Evolutionary conservation across 2,888 invertebrate genomes (phyloP), one percentile per base, ranked within the genome.

Genomic region (Netelia melanura): DNA sequence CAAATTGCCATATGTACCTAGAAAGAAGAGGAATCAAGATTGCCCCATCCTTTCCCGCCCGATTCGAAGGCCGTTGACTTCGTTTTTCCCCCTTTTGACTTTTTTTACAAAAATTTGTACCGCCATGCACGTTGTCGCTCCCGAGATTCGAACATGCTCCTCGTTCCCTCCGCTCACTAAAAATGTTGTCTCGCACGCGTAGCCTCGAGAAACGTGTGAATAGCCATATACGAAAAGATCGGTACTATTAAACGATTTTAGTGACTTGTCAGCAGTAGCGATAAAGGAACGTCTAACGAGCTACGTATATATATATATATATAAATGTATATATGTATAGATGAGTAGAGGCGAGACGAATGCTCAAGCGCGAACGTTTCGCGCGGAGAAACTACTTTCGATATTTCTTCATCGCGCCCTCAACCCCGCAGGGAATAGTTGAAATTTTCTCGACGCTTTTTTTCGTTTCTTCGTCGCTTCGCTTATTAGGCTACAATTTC

Each of bases 351-450:
- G 43, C 75, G 67, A 56, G 30, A 48, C 71, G 48, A 75, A 38
- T 38, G 54, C 70, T 10, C 48, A 38, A 38, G 72, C 58, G 43
- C 56, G 52, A 38, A 65, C 54, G 17, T 76, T 65, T 67, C 58
- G 54, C 43, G 52, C 43, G 25, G 76, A 43, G 54, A 76, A 87
- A 88, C 86, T 72, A 89, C 84, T 89, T 88, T 88, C 87, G 81
- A 87, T 89, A 86, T 90, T 89, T 87, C 87, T 81, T 86, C 88
- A 90, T 61, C 44, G 62, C 52, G 61, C 23, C 23, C 58, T 54
- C 62, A 30, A 17, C 68, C 70, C 67, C 76, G 56, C 44, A 58
- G 43, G 48, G 43, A 3, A 74, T 76, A 11, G 23, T 62, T 43
- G 43, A 6, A 14, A 75, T 43, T 70, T 75, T 81, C 61, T 71